Evolutionary conservation across 1,140 invertebrate genomes (phyloP).

Genomic region (Pinna nobilis): DNA sequence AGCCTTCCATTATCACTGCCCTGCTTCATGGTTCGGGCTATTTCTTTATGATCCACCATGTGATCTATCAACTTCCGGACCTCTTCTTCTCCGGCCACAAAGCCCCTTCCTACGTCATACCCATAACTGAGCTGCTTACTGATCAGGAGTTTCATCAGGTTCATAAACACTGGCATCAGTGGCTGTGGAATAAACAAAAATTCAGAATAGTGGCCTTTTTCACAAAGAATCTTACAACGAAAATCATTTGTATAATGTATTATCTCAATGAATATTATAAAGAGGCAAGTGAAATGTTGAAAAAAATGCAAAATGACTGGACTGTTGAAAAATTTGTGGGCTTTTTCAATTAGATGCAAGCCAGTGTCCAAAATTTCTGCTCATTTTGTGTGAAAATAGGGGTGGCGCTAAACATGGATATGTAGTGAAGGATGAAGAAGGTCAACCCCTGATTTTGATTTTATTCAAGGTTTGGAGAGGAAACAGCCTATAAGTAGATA

Average conservation of each 20-base stretch:
- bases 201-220: no score
- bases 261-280: background rate
- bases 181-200: constrained; percentile 49
- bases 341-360: no score
- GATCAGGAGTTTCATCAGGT: constrained; percentile 63
- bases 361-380: no score
- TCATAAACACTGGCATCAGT: constrained; percentile 57
- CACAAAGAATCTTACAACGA: background rate
- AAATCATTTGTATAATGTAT: background rate
- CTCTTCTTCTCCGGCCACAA: constrained; percentile 78
- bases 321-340: no score
- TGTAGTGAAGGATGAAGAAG: no score
- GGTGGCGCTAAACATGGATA: no score
- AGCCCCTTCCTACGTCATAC: constrained; percentile 76
- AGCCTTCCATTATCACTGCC: constrained; percentile 57
- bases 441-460: no score
- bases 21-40: constrained; percentile 61
- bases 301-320: background rate
- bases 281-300: background rate
- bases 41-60: constrained; percentile 76
- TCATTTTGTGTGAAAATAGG: no score
- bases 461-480: no score
- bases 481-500: no score
- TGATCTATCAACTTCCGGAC: constrained; percentile 78
- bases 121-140: constrained; percentile 68